Conservation (phyloP, 2,888 invertebrate genomes). For the Synergus laeviventris region DNA sequence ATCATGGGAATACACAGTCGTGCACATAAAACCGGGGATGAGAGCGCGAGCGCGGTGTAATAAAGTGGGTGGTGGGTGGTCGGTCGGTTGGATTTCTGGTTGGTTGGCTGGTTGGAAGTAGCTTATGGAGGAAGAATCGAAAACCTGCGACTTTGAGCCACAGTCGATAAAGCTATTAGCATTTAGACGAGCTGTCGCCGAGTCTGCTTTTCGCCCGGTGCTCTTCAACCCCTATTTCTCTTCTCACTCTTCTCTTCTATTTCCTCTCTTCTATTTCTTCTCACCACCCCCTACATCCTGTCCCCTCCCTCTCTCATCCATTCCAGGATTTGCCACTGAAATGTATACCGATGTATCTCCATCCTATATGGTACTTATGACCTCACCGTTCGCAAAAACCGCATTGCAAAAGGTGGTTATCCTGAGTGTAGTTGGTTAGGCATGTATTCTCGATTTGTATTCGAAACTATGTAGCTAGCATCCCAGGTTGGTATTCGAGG, state of each 20-base stretch:
- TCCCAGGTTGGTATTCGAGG: slow-evolving; percentile 45
- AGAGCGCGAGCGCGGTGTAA: slow-evolving; percentile 49
- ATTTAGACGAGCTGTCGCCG: slow-evolving; percentile 76
- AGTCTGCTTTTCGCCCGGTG: slow-evolving; percentile 52
- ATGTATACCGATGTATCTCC: slow-evolving; percentile 72
- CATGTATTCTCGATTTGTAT: too few relatives aligned
- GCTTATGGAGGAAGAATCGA: slow-evolving; percentile 49
- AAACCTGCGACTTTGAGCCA: slow-evolving; percentile 55
- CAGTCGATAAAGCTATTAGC: slow-evolving; percentile 76
- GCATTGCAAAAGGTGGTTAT: slow-evolving; percentile 51
- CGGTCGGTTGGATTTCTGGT: slow-evolving; percentile 43
- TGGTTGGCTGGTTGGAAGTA: slow-evolving; percentile 46
- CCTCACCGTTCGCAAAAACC: slow-evolving; percentile 49
- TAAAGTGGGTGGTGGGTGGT: slow-evolving; percentile 52
- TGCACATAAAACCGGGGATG: slow-evolving; percentile 52
- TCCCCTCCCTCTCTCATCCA: slow-evolving; percentile 48
- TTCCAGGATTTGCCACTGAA: slow-evolving; percentile 61
- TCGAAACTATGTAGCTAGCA: slow-evolving; percentile 44
- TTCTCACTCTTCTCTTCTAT: slow-evolving; percentile 46
- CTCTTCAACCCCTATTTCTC: slow-evolving; percentile 45
- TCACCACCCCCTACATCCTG: slow-evolving; percentile 43
- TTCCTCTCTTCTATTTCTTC: slow-evolving; percentile 45
- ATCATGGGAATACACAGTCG: slow-evolving; percentile 47
- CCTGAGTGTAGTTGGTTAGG: slow-evolving; percentile 36
- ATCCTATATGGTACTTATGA: slow-evolving; percentile 53